Percentiles rank a stretch among this genome's conserved stretches.
Evolutionary conservation across 2,797 vertebrate genomes (phyloP).

Genomic region (Cynopterus sphinx): DNA sequence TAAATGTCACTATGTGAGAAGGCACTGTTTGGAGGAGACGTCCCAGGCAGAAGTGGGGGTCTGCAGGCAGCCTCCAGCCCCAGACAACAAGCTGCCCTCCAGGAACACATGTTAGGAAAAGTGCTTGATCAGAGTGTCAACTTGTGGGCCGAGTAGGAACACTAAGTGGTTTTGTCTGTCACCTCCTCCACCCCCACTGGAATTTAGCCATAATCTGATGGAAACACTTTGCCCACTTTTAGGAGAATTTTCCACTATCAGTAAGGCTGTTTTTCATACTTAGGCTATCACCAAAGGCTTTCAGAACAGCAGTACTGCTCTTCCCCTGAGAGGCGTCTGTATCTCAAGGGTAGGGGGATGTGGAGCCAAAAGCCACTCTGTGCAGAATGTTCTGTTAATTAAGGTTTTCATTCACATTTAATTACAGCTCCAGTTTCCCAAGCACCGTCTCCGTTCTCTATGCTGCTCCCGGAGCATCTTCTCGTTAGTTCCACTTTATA

Average conservation of each 20-base stretch:
- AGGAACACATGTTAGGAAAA: constrained; percentile 39
- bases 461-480: fast-evolving
- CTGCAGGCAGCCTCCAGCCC: not conserved
- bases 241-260: constrained; percentile 64
- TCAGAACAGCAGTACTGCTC: not conserved
- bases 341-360: not conserved
- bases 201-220: constrained; percentile 71
- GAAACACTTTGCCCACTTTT: constrained; percentile 62
- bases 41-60: not conserved
- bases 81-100: constrained; percentile 49
- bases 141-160: constrained; percentile 56
- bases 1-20: not conserved
- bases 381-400: not conserved
- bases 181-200: constrained; percentile 58
- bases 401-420: not conserved
- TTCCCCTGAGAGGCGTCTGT: not conserved
- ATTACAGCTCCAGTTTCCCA: not conserved
- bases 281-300: constrained; percentile 69
- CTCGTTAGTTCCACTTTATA: too few relatives aligned
- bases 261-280: constrained; percentile 59
- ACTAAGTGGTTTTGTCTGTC: constrained; percentile 75
- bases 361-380: not conserved
- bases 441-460: not conserved
- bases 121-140: constrained; percentile 58
- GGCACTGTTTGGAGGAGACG: not conserved